Conservation (phyloP, 2,797 vertebrate genomes). For the Poliocrania exsul region DNA sequence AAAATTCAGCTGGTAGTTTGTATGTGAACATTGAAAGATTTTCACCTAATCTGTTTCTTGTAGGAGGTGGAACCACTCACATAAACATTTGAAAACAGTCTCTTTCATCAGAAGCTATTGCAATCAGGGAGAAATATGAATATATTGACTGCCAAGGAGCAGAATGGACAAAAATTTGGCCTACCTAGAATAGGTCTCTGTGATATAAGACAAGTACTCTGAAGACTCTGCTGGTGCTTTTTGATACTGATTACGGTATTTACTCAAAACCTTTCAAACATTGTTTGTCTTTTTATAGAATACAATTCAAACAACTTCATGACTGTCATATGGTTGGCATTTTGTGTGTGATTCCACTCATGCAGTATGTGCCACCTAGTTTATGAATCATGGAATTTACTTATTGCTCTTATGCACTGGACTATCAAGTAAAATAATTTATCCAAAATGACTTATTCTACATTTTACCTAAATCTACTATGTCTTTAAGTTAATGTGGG, state of each 20-base stretch:
- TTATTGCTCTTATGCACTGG: neutral
- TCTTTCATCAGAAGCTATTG: neutral
- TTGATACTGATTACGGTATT: neutral
- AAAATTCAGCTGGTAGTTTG: neutral
- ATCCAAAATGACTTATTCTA: neutral
- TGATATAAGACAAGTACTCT: rapidly evolving
- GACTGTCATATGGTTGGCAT: rapidly evolving
- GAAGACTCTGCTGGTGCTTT: rapidly evolving
- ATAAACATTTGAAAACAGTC: neutral
- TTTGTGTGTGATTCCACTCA: neutral
- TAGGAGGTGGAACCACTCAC: neutral
- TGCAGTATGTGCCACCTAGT: rapidly evolving
- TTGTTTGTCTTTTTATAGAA: neutral
- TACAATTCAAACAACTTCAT: neutral
- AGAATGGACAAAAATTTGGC: neutral
- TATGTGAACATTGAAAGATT: neutral
- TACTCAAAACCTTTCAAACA: neutral
- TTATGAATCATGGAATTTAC: neutral
- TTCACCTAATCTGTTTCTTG: neutral
- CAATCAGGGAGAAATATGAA: neutral
- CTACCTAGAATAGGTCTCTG: neutral
- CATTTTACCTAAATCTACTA: neutral
- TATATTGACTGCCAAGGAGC: neutral
- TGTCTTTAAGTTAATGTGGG: neutral
- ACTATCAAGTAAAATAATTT: neutral